phyloP scores from a whole-genome alignment of 2,797 vertebrate genomes.

The Euphonia xanthogaster region DNA sequence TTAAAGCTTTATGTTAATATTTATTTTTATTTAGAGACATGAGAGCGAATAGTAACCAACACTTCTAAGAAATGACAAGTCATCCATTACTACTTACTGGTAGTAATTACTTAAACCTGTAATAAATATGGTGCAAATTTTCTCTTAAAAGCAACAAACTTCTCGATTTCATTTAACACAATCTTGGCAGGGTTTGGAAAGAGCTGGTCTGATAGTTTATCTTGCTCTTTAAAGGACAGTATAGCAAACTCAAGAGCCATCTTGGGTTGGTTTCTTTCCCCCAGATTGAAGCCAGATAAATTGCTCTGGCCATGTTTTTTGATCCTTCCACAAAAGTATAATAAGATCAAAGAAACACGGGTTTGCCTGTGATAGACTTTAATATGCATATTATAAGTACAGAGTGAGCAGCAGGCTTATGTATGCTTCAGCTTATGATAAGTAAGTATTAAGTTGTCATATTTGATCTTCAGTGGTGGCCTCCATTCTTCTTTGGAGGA shows the following conservation, averaged over 20 bases:
- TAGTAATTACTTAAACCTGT: neutral
- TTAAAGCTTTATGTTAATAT: neutral
- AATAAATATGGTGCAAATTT: neutral
- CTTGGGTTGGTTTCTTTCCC: rapidly evolving
- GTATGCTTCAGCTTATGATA: neutral
- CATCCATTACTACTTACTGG: neutral
- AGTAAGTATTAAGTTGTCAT: neutral
- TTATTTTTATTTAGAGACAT: neutral
- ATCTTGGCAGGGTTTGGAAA: neutral
- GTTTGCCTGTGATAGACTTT: slow-evolving; percentile 52
- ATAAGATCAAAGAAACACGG: neutral
- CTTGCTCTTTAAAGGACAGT: neutral
- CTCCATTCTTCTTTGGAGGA: slow-evolving; percentile 83
- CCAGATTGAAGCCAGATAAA: neutral
- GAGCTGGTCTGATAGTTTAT: neutral
- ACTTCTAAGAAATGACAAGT: neutral
- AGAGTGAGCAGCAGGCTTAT: neutral
- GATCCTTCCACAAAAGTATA: neutral
- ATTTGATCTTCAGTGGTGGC: slow-evolving; percentile 72
- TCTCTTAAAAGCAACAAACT: neutral
- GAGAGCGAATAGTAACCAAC: neutral
- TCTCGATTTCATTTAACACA: neutral
- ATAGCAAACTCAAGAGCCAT: neutral
- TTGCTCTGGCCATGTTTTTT: neutral
- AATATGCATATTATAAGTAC: slow-evolving; percentile 14